Evolutionary conservation across 2,113 vertebrate genomes (phyloP).

Genomic region (Pterocles burchelli): DNA sequence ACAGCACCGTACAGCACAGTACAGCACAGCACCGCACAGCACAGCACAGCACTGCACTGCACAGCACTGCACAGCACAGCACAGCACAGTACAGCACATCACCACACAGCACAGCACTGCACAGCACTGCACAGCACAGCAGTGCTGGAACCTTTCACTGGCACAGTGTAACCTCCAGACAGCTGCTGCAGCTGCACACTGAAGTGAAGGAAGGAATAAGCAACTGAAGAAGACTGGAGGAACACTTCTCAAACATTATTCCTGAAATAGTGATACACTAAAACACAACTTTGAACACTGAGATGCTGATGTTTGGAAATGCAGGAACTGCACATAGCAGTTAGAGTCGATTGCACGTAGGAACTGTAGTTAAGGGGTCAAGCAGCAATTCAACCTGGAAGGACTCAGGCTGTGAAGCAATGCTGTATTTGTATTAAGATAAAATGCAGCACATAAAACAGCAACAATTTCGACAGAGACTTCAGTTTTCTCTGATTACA

Average conservation of each 20-base stretch:
- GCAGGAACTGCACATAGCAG: neutral
- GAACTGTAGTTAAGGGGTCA: neutral
- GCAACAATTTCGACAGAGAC: neutral
- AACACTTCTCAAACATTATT: neutral
- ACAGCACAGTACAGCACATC: no score
- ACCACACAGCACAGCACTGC: no score
- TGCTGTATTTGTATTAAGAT: neutral
- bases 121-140: neutral
- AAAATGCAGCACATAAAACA: neutral
- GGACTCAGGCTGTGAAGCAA: neutral
- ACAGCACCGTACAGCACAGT: no score
- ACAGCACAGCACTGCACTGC: no score
- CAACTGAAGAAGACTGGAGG: neutral
- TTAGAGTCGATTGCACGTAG: neutral
- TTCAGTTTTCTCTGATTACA: neutral
- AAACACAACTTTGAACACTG: neutral
- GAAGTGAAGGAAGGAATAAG: neutral
- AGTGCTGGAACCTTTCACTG: no score
- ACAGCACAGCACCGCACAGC: no score
- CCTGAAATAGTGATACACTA: neutral
- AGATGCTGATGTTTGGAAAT: neutral
- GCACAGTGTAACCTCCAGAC: neutral
- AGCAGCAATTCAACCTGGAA: neutral
- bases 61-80: no score
- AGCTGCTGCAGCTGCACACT: no score